Evolutionary conservation across 2,113 vertebrate species (phyloP), one percentile per base, ranked within the genome.

Genomic region (Sebastes fasciatus): DNA sequence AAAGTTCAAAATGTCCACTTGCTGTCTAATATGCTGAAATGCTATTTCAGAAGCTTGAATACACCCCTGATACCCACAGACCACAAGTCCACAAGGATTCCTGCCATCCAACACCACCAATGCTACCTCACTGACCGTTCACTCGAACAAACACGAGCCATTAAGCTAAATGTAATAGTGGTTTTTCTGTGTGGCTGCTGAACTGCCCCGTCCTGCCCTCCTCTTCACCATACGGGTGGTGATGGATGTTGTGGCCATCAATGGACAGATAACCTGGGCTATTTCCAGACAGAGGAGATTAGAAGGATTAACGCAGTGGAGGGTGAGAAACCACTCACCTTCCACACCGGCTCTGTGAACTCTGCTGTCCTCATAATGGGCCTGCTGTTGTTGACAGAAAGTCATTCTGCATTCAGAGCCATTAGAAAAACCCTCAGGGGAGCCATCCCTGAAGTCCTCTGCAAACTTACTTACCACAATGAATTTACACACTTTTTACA

Each of bases 281-380:
- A 86, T 89, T 82, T 87, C 77, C 82, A 89, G 77, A 75, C 73
- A 65, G 57, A 52, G 49, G 73, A 75, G 86, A 91, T 89, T 86
- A 85, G 58, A 54, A 16, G 81, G 85, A 88, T 91, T 80, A 85
- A 76, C 23, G 1, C 10, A 12, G 72, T 48, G 6, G 19, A 83
- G 73, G 64, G 78, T 74, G 75, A 80, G 85, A 82, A 67, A 72
- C 21, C 42, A 17, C 49, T 71, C 71, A 77, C 80, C 67, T 84
- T 74, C 70, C 74, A 40, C 65, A 10, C 61, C 45, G 1, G 43
- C 60, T 67, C 61, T 70, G 51, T 65, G 48, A 78, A 55, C 83
- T 51, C 26, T 3, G 74, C 55, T 65, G 78, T 60, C 48, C 34
- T 4, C 58, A 80, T 5, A 7, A 58, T 40, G 45, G 9, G 23